Base-by-base conservation (phyloP, 1,140 invertebrate genomes). In the Ips nitidus region DNA sequence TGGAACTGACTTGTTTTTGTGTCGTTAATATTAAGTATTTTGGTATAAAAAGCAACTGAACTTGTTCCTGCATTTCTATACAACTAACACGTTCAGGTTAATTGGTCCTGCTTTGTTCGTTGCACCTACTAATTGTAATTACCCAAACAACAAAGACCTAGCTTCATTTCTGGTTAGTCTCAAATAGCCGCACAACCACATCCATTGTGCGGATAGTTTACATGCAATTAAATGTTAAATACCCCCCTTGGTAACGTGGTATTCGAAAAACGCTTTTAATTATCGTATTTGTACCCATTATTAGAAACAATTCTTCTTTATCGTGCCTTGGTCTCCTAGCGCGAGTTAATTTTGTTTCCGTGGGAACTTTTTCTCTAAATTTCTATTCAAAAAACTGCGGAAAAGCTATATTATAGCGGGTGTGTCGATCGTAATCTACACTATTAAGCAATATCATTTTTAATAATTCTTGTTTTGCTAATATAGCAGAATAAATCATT, bases 81-180 rank as follows among this genome's bases (percentile, higher is more conserved):
- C 7, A 50, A 22, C 45, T 50, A 50, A 8, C 22, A 8, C 6
- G 45, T 50, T 50, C 45, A 50, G 6, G 45, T 50, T 50, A 6
- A 50, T 22, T 22, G 22, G 22, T 22, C 45, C 7, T 50, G 22
- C 45, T 1, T 50, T 8, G 45, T 50, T 50, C 45, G 45, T 50
- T 50, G 22, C 22, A 50, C 22, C 7, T 22, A 50, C 45, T 50
- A 50, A 50, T 50, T 50, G 45, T 50, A 50, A 50, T 50, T 50
- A 50, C 45, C 2, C 45, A 22, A 50, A 50, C 6, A 50, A 50
- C 45, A 50, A 50, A 50, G 45, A 22, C 7, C 45, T 22, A 22
- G 45, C 7, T 22, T 50, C 45, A 50, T 50, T 50, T 50, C 45
- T 22, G 6, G 45, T 50, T 8, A 22, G 45, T 22, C 22, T 50